Evolutionary conservation across 2,888 invertebrate species (phyloP).

Genomic region (Nomada fabriciana): DNA sequence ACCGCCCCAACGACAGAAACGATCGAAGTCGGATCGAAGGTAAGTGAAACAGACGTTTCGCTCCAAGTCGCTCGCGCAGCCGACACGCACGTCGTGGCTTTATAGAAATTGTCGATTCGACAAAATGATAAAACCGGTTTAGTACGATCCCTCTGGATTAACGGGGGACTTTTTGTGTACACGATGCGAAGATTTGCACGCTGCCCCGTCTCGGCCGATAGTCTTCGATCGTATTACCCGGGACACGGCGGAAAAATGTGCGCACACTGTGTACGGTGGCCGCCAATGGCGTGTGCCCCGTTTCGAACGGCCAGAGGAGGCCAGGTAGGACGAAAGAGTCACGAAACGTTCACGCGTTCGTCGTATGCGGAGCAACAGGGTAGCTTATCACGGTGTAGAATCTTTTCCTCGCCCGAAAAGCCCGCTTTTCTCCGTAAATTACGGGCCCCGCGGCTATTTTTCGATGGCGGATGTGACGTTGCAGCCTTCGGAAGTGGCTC

Average conservation of each 20-base stretch:
- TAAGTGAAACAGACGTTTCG: slow-evolving; percentile 24
- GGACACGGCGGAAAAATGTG: slow-evolving; percentile 39
- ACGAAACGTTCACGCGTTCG: slow-evolving; percentile 26
- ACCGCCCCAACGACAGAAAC: neutral
- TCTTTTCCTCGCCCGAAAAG: slow-evolving; percentile 68
- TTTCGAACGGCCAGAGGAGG: neutral
- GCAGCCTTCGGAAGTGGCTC: slow-evolving; percentile 77
- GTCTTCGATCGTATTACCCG: slow-evolving; percentile 53
- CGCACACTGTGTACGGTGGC: neutral
- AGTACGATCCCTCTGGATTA: slow-evolving; percentile 72
- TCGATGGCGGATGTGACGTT: slow-evolving; percentile 76
- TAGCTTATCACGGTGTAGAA: slow-evolving; percentile 57
- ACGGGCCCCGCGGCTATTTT: slow-evolving; percentile 72
- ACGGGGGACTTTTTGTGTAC: slow-evolving; percentile 35
- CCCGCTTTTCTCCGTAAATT: slow-evolving; percentile 74
- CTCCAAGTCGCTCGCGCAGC: neutral
- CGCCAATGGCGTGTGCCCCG: neutral
- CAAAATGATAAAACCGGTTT: slow-evolving; percentile 70
- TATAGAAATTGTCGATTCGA: too few relatives aligned
- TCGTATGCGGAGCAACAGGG: slow-evolving; percentile 10
- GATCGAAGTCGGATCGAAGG: neutral
- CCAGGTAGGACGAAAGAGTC: neutral
- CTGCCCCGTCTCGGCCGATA: slow-evolving; percentile 31
- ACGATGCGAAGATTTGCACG: slow-evolving; percentile 45
- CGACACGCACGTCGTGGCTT: neutral